Base-by-base conservation (phyloP, 2,797 vertebrate genomes). In the Furcifer pardalis region DNA sequence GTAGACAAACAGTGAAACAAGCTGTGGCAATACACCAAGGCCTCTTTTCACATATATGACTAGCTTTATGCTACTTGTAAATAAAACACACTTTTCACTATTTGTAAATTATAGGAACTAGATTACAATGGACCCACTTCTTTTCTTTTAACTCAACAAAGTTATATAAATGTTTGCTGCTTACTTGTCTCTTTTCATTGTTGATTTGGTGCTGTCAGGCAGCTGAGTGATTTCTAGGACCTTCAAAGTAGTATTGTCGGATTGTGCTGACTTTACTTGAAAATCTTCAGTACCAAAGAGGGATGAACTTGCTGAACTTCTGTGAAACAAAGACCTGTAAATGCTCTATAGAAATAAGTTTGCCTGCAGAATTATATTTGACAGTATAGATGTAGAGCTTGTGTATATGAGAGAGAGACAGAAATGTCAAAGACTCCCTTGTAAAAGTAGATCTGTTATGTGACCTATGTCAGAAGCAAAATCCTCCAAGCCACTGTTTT, bases 101-200 rank as follows among this genome's bases (percentile, higher is more conserved):
- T 68, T 79, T 66, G 21, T 32, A 59, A 77, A 42, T 56, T 56
- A 56, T 56, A 21, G 52, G 32, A 25, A 59, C 85, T 91, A 35
- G 30, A 86, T 84, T 60, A 27, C 52, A 32, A 17, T 30, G 60
- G 56, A 17, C 52, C 21, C 37, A 72, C 32, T 42, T 9, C 68
- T 10, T 0, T 73, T 46, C 42, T 83, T 66, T 66, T 66, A 12
- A 56, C 56, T 75, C 62, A 83, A n/a, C 21, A 8, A 75, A 77
- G 7, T 30, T 19, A 13, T 23, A 77, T 87, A 49, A 69, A 86
- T 86, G 85, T 82, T 82, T 37, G 59, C 19, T 62, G n/a, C 13
- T 71, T 23, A 77, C 21, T 68, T 15, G 23, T 40, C 30, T 83
- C 1, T 25, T 52, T 52, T 13, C 69, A 10, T 30, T 44, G 5